These are phyloP conservation scores for Platalea minor DNA, from an alignment of 2,797 vertebrate species.

Conservation along the genomic window DNA sequence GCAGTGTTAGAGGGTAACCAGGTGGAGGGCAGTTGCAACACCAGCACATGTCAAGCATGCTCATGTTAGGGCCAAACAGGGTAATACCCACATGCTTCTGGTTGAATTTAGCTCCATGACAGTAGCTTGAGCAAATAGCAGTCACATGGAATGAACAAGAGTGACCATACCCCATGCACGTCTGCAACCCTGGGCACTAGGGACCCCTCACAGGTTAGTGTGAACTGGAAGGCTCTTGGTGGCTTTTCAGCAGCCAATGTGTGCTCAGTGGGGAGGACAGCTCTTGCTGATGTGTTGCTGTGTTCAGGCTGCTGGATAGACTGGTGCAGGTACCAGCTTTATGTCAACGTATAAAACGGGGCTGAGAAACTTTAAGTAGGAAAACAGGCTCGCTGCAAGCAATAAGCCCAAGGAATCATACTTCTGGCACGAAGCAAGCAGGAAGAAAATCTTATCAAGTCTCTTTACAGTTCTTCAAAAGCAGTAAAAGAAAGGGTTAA, in stretches of 20 bases:
- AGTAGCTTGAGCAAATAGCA: background rate
- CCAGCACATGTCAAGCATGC: background rate
- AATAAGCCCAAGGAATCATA: background rate
- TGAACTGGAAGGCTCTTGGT: background rate
- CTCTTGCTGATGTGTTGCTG: background rate
- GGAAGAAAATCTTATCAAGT: background rate
- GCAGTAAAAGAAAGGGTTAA: constrained; percentile 41
- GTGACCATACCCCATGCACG: rapidly evolving
- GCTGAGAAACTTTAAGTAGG: background rate
- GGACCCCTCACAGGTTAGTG: background rate
- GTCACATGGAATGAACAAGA: rapidly evolving
- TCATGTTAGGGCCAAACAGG: background rate
- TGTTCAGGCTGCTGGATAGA: background rate
- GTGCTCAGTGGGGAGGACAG: background rate
- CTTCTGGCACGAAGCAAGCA: background rate
- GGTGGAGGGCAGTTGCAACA: background rate
- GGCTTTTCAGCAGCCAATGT: background rate
- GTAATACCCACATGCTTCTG: rapidly evolving
- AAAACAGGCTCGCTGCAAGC: background rate
- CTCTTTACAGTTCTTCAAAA: background rate
- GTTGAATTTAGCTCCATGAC: background rate
- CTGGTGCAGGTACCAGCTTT: background rate
- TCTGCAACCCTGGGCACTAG: background rate
- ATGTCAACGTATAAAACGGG: background rate
- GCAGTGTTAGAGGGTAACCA: background rate